These are phyloP conservation scores for Drosophila meridiana DNA, from an alignment of 2,888 invertebrate genomes.

Conservation along the genomic window DNA sequence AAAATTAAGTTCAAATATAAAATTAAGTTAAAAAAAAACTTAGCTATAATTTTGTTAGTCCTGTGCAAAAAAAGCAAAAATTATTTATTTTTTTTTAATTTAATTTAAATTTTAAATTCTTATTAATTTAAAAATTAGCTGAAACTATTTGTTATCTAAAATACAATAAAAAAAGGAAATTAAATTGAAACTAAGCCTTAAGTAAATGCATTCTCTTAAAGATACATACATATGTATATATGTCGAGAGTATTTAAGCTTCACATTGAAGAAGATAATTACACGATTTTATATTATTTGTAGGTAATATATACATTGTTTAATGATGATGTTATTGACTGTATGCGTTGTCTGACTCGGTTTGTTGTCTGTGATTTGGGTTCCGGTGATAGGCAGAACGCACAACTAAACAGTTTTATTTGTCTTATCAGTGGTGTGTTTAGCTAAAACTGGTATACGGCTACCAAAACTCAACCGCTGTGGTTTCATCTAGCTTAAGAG, in stretches of 20 bases:
- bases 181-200: too few species aligned
- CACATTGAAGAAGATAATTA: neutral
- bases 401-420: slow-evolving; percentile 26
- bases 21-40: too few species aligned
- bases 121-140: too few species aligned
- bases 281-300: neutral
- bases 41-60: too few species aligned
- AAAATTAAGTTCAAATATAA: too few species aligned
- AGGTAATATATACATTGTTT: neutral
- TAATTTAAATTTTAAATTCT: too few species aligned
- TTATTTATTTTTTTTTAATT: too few species aligned
- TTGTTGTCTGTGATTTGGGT: slow-evolving; percentile 14
- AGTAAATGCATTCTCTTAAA: too few species aligned
- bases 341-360: neutral
- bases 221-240: neutral
- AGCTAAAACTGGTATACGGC: slow-evolving; percentile 70
- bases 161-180: too few species aligned
- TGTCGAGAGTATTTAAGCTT: neutral
- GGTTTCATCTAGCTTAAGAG: slow-evolving; percentile 44
- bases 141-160: too few species aligned
- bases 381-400: slow-evolving; percentile 29
- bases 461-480: slow-evolving; percentile 63
- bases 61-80: too few species aligned
- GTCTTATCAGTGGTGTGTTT: slow-evolving; percentile 58
- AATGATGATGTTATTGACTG: slow-evolving; percentile 12